Evolutionary conservation across 2,888 invertebrate genomes (phyloP).

Genomic region (Lithodes maja): DNA sequence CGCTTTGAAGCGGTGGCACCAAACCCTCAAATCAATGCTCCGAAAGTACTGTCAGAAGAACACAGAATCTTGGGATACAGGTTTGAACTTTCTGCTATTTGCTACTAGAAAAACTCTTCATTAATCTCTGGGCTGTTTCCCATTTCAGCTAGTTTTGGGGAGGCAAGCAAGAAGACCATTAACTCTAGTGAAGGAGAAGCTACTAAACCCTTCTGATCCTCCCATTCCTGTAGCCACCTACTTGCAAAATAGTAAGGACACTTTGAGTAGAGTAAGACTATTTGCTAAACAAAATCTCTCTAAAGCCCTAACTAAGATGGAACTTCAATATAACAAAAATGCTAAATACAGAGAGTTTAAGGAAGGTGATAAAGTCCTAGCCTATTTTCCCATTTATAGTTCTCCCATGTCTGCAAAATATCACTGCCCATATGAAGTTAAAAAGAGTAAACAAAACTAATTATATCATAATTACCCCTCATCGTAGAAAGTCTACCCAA

Average conservation of each 20-base stretch:
- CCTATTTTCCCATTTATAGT: constrained; percentile 4
- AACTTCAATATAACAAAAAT: not conserved
- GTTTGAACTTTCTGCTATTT: constrained; percentile 3
- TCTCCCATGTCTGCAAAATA: constrained; percentile 20
- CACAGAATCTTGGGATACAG: not conserved
- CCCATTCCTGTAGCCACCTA: not conserved
- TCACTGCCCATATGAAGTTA: constrained; percentile 4
- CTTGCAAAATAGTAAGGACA: not conserved
- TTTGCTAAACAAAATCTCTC: not conserved
- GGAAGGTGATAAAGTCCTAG: not conserved
- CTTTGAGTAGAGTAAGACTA: not conserved
- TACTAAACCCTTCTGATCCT: not conserved
- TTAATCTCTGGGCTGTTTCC: not conserved
- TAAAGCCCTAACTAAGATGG: not conserved
- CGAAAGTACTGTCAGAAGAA: not conserved
- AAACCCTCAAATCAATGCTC: constrained; percentile 16
- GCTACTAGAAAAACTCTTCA: not conserved
- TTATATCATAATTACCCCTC: constrained; percentile 9
- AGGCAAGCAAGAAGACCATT: not conserved
- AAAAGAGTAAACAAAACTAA: constrained; percentile 9
- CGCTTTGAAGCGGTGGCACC: constrained; percentile 4
- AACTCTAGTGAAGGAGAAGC: not conserved
- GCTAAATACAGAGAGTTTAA: not conserved
- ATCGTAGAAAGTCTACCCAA: not conserved
- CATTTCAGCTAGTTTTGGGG: constrained; percentile 19